phyloP scores from a whole-genome alignment of 2,888 invertebrate species.

The Emmelina monodactyla region DNA sequence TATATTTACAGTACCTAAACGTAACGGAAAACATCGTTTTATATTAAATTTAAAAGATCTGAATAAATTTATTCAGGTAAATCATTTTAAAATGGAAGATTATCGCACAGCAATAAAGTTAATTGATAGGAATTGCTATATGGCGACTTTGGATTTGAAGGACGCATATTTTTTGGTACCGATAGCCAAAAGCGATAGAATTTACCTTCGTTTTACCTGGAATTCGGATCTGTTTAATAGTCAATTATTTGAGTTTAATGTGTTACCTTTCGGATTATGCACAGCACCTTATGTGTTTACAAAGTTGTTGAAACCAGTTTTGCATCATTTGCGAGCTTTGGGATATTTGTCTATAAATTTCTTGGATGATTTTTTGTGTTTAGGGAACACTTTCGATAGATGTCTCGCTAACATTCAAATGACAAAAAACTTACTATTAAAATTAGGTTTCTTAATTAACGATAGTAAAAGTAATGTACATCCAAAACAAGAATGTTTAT shows the following conservation, averaged over 20 bases:
- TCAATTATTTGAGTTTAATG: background rate
- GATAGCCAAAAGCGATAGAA: background rate
- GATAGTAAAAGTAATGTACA: background rate
- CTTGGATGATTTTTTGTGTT: background rate
- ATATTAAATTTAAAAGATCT: conserved; percentile 4
- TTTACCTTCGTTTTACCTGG: background rate
- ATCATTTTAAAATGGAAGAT: conserved; percentile 6
- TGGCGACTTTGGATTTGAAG: background rate
- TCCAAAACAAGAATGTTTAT: background rate
- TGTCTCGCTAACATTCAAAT: background rate
- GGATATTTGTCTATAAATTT: background rate
- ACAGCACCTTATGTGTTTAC: background rate
- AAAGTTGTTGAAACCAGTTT: conserved; percentile 1
- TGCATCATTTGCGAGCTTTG: conserved; percentile 6
- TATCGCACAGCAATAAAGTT: background rate
- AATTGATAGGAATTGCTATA: background rate
- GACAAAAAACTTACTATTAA: background rate
- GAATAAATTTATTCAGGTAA: conserved; percentile 4
- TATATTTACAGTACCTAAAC: conserved; percentile 7
- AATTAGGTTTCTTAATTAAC: background rate
- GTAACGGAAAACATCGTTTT: background rate
- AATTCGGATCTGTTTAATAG: too few relatives aligned
- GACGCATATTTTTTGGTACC: background rate
- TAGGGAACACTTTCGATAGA: background rate
- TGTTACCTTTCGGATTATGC: background rate